phyloP scores from a whole-genome alignment of 2,888 invertebrate species.

The Caenorhabditis sp. region DNA sequence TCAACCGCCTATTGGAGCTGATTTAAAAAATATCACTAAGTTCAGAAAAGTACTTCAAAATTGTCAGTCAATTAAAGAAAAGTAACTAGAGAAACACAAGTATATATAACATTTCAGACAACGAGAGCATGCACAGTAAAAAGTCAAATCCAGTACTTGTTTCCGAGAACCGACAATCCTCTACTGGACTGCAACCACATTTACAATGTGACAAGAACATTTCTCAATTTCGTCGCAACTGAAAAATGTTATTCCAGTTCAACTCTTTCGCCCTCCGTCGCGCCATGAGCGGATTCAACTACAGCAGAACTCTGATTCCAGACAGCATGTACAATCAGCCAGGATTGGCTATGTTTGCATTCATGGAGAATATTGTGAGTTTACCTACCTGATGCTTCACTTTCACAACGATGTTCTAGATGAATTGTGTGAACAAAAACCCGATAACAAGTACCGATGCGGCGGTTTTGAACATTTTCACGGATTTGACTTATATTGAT shows the following conservation, averaged over 20 bases:
- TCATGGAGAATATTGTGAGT: conserved; percentile 29
- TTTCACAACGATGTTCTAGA: conserved; percentile 3
- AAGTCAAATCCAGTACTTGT: too few relatives aligned
- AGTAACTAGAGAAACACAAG: too few relatives aligned
- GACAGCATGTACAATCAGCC: background rate
- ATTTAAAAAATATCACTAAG: too few relatives aligned
- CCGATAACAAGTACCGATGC: background rate
- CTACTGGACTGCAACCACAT: conserved; percentile 22
- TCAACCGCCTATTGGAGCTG: too few relatives aligned
- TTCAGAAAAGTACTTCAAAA: too few relatives aligned
- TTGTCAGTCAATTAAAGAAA: too few relatives aligned
- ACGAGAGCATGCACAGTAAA: too few relatives aligned
- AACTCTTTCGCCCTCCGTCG: background rate
- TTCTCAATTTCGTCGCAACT: background rate
- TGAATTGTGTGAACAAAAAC: conserved; percentile 9
- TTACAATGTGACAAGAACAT: conserved; percentile 1
- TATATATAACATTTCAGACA: too few relatives aligned
- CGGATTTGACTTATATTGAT: conserved; percentile 38
- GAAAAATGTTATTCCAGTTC: conserved; percentile 24
- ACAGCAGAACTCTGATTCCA: background rate
- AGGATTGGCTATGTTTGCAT: conserved; percentile 21
- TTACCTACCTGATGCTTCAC: background rate
- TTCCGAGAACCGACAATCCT: too few relatives aligned
- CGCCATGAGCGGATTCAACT: conserved; percentile 16
- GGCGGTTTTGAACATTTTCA: conserved; percentile 46